phyloP scores from a whole-genome alignment of 2,888 invertebrate genomes.

The Meta bourneti region DNA sequence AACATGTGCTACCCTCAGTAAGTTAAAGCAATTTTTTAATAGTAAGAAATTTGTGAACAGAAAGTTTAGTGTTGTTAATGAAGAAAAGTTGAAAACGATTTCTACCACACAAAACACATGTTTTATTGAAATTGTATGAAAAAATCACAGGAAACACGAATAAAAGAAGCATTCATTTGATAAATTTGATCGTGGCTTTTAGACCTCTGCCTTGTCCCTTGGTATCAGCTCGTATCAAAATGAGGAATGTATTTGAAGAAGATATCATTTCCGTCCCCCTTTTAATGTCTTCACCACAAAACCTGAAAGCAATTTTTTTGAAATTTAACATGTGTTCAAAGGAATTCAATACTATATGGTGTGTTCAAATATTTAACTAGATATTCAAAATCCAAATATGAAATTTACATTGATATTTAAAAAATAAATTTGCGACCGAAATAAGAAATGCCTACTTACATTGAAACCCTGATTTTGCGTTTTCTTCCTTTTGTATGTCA shows the following conservation, averaged over 20 bases:
- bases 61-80: not conserved
- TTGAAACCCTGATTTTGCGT: too few species aligned
- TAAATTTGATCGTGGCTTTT: conserved; percentile 59
- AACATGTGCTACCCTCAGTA: too few species aligned
- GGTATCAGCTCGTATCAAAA: conserved; percentile 59
- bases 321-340: not conserved
- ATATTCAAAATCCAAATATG: too few species aligned
- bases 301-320: conserved; percentile 29
- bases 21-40: not conserved
- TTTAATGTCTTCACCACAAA: conserved; percentile 74
- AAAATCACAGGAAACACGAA: conserved; percentile 25
- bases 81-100: not conserved
- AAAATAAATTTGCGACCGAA: too few species aligned
- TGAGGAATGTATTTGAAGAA: conserved; percentile 55
- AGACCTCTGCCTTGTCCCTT: conserved; percentile 68
- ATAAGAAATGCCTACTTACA: not conserved
- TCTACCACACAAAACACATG: not conserved
- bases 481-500: too few species aligned
- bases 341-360: not conserved
- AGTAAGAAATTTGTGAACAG: not conserved
- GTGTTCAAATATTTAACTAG: not conserved
- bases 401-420: not conserved
- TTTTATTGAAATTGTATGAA: conserved; percentile 30
- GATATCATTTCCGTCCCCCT: conserved; percentile 58
- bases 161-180: conserved; percentile 1